Percentiles rank a stretch among this genome's conserved stretches.
These are phyloP conservation scores for Crotalus helleri DNA, from an alignment of 2,113 vertebrate species.

Conservation along the genomic window DNA sequence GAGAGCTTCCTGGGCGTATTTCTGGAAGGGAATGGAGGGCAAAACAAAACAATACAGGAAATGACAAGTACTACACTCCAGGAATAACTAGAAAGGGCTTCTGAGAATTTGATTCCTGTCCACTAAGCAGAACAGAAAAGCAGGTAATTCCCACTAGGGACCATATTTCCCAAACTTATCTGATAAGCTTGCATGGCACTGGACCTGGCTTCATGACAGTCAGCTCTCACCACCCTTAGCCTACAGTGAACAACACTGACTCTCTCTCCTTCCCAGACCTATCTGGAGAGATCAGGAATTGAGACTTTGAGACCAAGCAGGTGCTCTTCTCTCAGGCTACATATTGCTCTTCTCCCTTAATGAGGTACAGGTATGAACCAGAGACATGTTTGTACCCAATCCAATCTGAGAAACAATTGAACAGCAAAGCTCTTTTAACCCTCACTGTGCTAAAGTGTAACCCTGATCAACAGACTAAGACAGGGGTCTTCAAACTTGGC, in stretches of 20 bases:
- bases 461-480: no score
- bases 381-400: not conserved
- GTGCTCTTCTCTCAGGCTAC: not conserved
- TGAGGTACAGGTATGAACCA: not conserved
- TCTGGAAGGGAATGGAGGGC: not conserved
- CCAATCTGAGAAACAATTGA: not conserved
- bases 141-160: not conserved
- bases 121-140: not conserved
- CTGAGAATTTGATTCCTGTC: not conserved
- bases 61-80: not conserved
- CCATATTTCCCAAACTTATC: not conserved
- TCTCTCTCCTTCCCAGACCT: not conserved
- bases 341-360: not conserved
- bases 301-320: not conserved
- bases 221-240: not conserved
- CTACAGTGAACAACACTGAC: not conserved
- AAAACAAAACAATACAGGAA: not conserved
- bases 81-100: not conserved
- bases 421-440: not conserved
- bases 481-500: no score
- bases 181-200: not conserved
- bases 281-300: not conserved
- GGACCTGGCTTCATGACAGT: not conserved
- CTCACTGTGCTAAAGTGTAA: not conserved
- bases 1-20: not conserved